Evolutionary conservation across 2,888 invertebrate species (phyloP), one percentile per base, ranked within the genome.

Genomic region (Lithophane semibrunnea): DNA sequence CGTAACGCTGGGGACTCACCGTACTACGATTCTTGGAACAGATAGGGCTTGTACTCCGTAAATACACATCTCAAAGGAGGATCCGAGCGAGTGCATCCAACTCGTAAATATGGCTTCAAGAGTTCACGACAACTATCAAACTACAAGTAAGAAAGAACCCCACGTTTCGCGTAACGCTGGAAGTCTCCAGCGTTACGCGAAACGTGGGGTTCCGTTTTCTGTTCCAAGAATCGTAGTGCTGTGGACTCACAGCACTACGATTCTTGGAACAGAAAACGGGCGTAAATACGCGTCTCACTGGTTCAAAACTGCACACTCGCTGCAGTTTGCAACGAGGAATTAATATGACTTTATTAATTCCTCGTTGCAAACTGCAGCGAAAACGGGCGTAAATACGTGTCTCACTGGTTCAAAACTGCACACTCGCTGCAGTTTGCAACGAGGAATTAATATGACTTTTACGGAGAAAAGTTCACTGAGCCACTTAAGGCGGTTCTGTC

Each of bases 211-310:
- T n/a, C n/a, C n/a, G n/a, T n/a, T n/a, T n/a, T n/a, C n/a, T n/a
- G n/a, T n/a, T n/a, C n/a, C n/a, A n/a, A n/a, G n/a, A n/a, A n/a
- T n/a, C n/a, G n/a, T n/a, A n/a, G n/a, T n/a, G n/a, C n/a, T n/a
- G n/a, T n/a, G n/a, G 4, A 56, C n/a, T 56, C 9, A 2, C 8
- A 5, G 47, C 56, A 49, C 29, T 64, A 64, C 73, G 37, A 47
- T 65, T 37, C 21, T 5, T 16, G 8, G 16, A 64, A 24, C n/a
- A 21, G 16, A 37, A 29, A 65, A 42, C 21, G 37, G 16, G 18
- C 13, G 13, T 49, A 52, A n/a, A 80, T 49, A 52, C 29, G 2
- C 13, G 52, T 21, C 12, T 52, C 72, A 65, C 66, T 54, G 24
- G 2, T 24, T 16, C 2, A n/a, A 13, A 60, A 24, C 44, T 10